A percentile compares a stretch with the other conserved stretches of the same genome.
phyloP scores from a whole-genome alignment of 35 echinoderm and acorn worm genomes.

The Chiridota heheva region DNA sequence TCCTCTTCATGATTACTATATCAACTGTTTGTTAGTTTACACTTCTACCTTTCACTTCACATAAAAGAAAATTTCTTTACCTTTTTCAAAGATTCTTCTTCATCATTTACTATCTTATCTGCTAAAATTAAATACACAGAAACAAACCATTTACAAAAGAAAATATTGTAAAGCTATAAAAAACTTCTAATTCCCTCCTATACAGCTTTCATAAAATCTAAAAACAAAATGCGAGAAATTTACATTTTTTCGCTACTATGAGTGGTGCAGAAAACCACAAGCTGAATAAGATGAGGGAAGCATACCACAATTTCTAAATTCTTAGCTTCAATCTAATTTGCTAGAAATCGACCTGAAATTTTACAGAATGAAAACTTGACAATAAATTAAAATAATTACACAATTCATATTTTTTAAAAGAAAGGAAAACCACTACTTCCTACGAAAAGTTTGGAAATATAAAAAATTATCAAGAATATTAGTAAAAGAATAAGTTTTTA shows the following conservation, averaged over 20 bases:
- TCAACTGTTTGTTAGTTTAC: not conserved
- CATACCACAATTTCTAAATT: not conserved
- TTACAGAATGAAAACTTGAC: too few relatives aligned
- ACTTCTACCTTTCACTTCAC: not conserved
- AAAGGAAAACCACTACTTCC: too few relatives aligned
- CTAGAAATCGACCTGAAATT: too few relatives aligned
- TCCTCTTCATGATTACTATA: not conserved
- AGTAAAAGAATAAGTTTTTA: too few relatives aligned
- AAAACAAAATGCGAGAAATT: not conserved
- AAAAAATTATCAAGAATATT: too few relatives aligned
- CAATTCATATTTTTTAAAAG: too few relatives aligned
- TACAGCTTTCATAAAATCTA: not conserved
- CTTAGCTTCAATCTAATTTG: too few relatives aligned
- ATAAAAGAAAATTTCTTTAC: not conserved
- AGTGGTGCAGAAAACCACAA: not conserved
- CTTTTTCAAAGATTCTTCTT: not conserved
- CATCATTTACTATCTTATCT: not conserved
- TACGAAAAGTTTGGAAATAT: too few relatives aligned
- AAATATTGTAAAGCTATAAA: not conserved
- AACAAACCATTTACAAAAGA: not conserved
- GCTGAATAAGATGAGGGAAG: not conserved
- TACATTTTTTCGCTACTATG: not conserved
- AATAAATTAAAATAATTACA: too few relatives aligned
- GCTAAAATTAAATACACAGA: conserved; percentile 2
- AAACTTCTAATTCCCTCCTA: too few relatives aligned